Conservation (phyloP, 2,113 vertebrate genomes). For the Caranx ignobilis region DNA sequence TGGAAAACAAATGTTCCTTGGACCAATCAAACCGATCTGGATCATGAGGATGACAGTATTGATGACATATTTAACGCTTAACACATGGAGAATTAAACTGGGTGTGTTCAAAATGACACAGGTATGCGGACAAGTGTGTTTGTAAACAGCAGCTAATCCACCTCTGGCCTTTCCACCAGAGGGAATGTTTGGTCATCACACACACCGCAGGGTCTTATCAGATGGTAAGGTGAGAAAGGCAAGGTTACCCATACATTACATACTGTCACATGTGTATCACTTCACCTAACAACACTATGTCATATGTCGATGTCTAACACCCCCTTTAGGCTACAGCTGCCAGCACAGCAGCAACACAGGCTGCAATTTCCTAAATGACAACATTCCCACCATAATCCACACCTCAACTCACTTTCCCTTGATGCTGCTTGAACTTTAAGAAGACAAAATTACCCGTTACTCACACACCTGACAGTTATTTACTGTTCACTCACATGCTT, state of each 20-base stretch:
- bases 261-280: neutral
- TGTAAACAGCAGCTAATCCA: conserved; percentile 28
- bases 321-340: neutral
- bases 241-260: neutral
- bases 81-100: neutral
- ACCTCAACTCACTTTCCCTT: neutral
- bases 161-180: neutral
- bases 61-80: neutral
- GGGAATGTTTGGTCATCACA: neutral
- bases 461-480: neutral
- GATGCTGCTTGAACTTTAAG: too few relatives aligned
- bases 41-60: neutral
- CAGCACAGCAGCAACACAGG: neutral
- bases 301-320: neutral
- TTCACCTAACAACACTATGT: neutral
- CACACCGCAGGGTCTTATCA: neutral
- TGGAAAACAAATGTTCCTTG: neutral
- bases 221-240: conserved; percentile 6
- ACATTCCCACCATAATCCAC: neutral
- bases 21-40: neutral
- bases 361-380: conserved; percentile 2
- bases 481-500: neutral
- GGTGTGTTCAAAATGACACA: neutral
- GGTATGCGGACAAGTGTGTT: conserved; percentile 17
- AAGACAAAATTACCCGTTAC: neutral